A percentile compares a stretch with the other conserved stretches of the same genome.
These are phyloP conservation scores for Endotricha flammealis DNA, from an alignment of 2,888 invertebrate species.

Conservation along the genomic window DNA sequence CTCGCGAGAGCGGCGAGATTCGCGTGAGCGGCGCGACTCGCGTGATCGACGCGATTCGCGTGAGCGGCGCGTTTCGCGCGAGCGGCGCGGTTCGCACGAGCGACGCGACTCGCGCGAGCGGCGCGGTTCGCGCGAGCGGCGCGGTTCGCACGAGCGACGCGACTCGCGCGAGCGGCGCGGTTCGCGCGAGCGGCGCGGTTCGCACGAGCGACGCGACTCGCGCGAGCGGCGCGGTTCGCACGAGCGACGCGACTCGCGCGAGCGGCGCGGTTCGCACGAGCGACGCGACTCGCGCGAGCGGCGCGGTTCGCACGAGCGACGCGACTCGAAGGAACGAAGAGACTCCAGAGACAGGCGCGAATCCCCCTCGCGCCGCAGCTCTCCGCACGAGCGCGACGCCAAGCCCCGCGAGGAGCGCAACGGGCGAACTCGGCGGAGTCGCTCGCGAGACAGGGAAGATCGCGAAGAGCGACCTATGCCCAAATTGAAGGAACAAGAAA, in stretches of 20 bases:
- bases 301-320: conserved; percentile 20
- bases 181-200: conserved; percentile 18
- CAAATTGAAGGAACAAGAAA: conserved; percentile 84
- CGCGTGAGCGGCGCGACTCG: conserved; percentile 16
- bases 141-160: conserved; percentile 15
- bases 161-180: conserved; percentile 21
- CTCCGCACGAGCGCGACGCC: conserved; percentile 16
- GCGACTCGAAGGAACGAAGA: conserved; percentile 18
- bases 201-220: conserved; percentile 14
- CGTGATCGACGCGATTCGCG: conserved; percentile 8
- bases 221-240: conserved; percentile 15
- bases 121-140: conserved; percentile 20
- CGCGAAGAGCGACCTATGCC: conserved; percentile 76
- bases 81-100: conserved; percentile 13
- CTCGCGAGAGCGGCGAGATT: conserved; percentile 19
- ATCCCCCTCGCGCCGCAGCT: too few species aligned
- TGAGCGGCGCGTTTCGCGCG: conserved; percentile 17
- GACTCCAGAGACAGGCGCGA: conserved; percentile 9
- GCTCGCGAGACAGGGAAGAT: conserved; percentile 50
- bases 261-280: conserved; percentile 22
- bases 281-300: conserved; percentile 23
- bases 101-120: conserved; percentile 17
- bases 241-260: conserved; percentile 21
- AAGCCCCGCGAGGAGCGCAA: conserved; percentile 35
- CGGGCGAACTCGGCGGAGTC: conserved; percentile 46